A percentile compares a stretch with the other conserved stretches of the same genome.
Conservation (phyloP, 2,113 vertebrate species). For the Myotis lucifugus region DNA sequence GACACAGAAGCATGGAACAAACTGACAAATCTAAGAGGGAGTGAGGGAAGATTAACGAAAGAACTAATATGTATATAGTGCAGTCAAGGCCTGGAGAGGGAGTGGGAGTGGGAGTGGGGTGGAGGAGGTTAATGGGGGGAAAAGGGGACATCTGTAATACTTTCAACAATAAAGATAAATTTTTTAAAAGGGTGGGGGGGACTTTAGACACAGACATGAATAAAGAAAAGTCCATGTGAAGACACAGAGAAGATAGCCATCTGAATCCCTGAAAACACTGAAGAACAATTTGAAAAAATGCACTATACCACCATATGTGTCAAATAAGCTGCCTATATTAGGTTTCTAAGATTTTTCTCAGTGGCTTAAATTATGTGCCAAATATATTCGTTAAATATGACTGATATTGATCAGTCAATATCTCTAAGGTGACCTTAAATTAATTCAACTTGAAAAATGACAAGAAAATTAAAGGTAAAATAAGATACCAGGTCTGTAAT, state of each 20-base stretch:
- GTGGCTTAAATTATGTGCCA: not conserved
- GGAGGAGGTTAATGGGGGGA: no score
- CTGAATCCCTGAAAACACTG: not conserved
- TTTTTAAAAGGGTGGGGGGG: no score
- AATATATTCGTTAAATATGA: not conserved
- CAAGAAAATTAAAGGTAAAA: constrained; percentile 12
- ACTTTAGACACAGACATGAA: not conserved
- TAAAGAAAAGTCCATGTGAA: not conserved
- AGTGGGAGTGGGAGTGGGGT: no score
- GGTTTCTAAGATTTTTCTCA: not conserved
- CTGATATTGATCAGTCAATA: not conserved
- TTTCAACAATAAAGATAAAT: no score
- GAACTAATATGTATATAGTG: no score
- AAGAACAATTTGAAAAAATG: not conserved
- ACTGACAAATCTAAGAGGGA: no score
- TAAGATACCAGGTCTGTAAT: not conserved
- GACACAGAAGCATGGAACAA: no score
- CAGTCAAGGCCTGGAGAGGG: no score
- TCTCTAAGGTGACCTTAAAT: not conserved
- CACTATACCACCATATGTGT: not conserved
- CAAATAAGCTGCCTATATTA: not conserved
- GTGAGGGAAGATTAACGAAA: no score
- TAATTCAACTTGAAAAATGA: constrained; percentile 42
- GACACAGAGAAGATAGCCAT: not conserved
- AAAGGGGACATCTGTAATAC: no score